Evolutionary conservation across 1,140 invertebrate genomes (phyloP), one percentile per base, ranked within the genome.

Genomic region (Diorhabda carinulata): DNA sequence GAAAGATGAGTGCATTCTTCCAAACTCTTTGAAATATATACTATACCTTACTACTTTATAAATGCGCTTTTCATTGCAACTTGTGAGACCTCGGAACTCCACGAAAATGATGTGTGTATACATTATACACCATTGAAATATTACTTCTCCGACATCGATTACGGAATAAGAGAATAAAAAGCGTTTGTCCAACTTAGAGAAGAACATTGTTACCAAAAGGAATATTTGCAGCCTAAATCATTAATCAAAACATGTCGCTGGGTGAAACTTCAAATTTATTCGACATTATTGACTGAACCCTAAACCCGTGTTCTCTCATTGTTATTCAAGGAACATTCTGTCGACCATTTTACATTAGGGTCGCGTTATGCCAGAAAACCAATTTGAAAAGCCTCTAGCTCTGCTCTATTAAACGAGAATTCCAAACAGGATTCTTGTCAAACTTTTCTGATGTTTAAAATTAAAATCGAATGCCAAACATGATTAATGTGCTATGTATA

Each of bases 371-470:
- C 47, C 47, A 52, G n/a, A 52, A 52, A 52, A 52, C 6, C 47
- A 6, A 52, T 8, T 52, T 52, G 6, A n/a, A 52, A 52, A 52
- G n/a, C 6, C 47, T n/a, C n/a, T n/a, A 6, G n/a, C 47, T 52
- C 2, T n/a, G 47, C 47, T 52, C 47, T 52, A 52, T 52, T 52
- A 52, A 52, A 52, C 47, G 47, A 4, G n/a, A 52, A 52, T 52
- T 52, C 47, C 47, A 52, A 52, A 52, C 47, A 52, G 47, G 47
- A 52, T 52, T 52, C 47, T 52, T 52, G 47, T 52, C 47, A 52
- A 52, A 52, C 47, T 52, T 52, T 52, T 52, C 47, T 52, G 47
- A 52, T 52, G 47, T 52, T 52, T 52, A 52, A 52, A 52, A 52
- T 52, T 52, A 52, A 52, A 52, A 52, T 9, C 47, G 47, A 52